Percentiles rank a stretch among this genome's conserved stretches.
Evolutionary conservation across 1,140 invertebrate species (phyloP).

Genomic region (Procambarus clarkii): DNA sequence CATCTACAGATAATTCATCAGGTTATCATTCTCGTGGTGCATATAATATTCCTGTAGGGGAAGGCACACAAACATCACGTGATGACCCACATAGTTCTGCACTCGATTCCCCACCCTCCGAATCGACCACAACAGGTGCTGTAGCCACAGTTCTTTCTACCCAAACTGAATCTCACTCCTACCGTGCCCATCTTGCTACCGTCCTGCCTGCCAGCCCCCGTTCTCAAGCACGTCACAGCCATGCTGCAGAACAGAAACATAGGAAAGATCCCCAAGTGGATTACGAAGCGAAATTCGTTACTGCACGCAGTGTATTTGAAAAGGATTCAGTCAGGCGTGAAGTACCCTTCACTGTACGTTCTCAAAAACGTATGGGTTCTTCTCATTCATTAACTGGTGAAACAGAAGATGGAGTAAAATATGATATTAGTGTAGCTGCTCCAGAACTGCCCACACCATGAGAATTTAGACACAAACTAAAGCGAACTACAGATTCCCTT

Average conservation of each 20-base stretch:
- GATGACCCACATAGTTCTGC: conserved; percentile 48
- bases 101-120: conserved; percentile 33
- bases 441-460: conserved; percentile 5
- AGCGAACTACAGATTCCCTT: background rate
- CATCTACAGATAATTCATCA: conserved; percentile 58
- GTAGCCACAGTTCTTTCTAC: conserved; percentile 8
- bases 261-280: conserved; percentile 52
- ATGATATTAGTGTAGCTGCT: conserved; percentile 26
- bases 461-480: background rate
- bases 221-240: conserved; percentile 34
- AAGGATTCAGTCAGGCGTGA: conserved; percentile 48
- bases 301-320: conserved; percentile 63
- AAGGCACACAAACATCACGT: conserved; percentile 36
- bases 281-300: conserved; percentile 56
- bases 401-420: conserved; percentile 16
- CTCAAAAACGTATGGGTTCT: conserved; percentile 31
- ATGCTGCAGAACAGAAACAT: conserved; percentile 30
- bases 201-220: conserved; percentile 59
- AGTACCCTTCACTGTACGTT: conserved; percentile 31
- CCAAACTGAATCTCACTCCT: conserved; percentile 43
- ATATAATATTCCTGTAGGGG: conserved; percentile 59
- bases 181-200: conserved; percentile 59
- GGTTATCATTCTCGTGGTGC: conserved; percentile 57
- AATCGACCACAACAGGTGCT: conserved; percentile 36
- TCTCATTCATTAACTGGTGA: conserved; percentile 15